Evolutionary conservation across 2,797 vertebrate genomes (phyloP).

Genomic region (Pogonophryne albipinna): DNA sequence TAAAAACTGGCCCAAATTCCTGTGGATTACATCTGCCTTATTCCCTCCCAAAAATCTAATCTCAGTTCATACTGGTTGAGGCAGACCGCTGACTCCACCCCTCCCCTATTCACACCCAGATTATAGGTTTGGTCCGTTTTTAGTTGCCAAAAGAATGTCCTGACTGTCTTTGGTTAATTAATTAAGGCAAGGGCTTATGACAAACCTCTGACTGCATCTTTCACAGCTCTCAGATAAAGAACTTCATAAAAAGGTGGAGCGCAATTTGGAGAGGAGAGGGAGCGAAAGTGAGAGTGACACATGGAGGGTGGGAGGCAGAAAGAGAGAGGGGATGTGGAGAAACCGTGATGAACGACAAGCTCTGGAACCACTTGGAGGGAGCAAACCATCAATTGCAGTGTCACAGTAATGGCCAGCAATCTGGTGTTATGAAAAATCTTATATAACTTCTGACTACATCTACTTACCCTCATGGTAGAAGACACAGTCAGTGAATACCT

Average conservation of each 20-base stretch:
- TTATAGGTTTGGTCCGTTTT: constrained; percentile 70
- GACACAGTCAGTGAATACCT: background rate
- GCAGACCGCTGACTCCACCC: constrained; percentile 58
- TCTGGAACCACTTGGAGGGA: constrained; percentile 71
- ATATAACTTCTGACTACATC: constrained; percentile 26
- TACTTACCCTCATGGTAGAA: background rate
- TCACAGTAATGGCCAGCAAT: constrained; percentile 48
- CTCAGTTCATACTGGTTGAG: constrained; percentile 58
- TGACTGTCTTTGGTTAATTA: constrained; percentile 47
- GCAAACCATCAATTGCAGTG: constrained; percentile 63
- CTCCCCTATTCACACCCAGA: constrained; percentile 69
- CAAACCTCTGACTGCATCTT: constrained; percentile 39
- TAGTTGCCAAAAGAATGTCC: constrained; percentile 59
- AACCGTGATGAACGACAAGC: constrained; percentile 48
- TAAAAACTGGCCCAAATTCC: constrained; percentile 61
- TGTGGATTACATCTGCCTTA: constrained; percentile 70
- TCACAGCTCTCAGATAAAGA: constrained; percentile 33
- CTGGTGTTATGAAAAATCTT: constrained; percentile 46
- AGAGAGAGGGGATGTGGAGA: constrained; percentile 24
- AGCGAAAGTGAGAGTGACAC: constrained; percentile 4
- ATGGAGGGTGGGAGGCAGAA: constrained; percentile 9
- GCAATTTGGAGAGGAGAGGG: background rate
- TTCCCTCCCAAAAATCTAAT: constrained; percentile 62
- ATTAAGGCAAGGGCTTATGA: constrained; percentile 19
- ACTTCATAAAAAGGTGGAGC: constrained; percentile 5